Evolutionary conservation across 1,140 invertebrate genomes (phyloP), one percentile per base, ranked within the genome.

Genomic region (Drosophila parvula): DNA sequence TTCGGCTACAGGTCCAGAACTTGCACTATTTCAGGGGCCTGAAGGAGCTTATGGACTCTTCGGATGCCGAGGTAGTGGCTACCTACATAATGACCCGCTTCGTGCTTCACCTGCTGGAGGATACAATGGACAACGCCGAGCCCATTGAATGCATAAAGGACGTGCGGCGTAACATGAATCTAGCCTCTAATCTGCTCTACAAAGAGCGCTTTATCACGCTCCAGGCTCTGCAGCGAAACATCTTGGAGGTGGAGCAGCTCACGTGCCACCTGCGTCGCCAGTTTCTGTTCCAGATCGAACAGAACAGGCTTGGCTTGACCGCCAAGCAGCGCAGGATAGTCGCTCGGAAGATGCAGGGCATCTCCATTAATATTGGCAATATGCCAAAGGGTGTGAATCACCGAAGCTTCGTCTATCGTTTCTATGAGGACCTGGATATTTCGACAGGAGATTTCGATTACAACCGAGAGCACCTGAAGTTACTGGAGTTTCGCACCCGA

Each of bases 21-120:
- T 3, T 48, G 8, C 22, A 36, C 0, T 82, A 85, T 51, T 67
- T 90, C 2, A 32, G 2, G 0, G 28, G 1, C 0, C 56, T 91
- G 0, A 47, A 68, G 0, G 22, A 27, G 0, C 27, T 91, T 1
- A 16, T 91, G 5, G 41, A 73, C 2, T 14, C 36, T 8, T 27
- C 38, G 10, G 71, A 82, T 11, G 18, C 43, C 9, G 59, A 78
- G 14, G 38, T 77, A 7, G 32, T 91, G 5, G 79, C 62, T n/a
- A 79, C 28, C 36, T 91, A 91, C 16, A 64, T 91, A 16, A 90
- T 91, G 90, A n/a, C 81, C 6, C 75, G 71, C 3, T 89, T 90
- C 9, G 48, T 71, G 2, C 18, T 47, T 3, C 40, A 91, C 32
- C 5, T 90, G 9, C 36, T 50, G 10, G 18, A 57, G 0, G 68